Evolutionary conservation across 2,888 invertebrate species (phyloP), one percentile per base, ranked within the genome.

Genomic region (Oegoconia quadripuncta): DNA sequence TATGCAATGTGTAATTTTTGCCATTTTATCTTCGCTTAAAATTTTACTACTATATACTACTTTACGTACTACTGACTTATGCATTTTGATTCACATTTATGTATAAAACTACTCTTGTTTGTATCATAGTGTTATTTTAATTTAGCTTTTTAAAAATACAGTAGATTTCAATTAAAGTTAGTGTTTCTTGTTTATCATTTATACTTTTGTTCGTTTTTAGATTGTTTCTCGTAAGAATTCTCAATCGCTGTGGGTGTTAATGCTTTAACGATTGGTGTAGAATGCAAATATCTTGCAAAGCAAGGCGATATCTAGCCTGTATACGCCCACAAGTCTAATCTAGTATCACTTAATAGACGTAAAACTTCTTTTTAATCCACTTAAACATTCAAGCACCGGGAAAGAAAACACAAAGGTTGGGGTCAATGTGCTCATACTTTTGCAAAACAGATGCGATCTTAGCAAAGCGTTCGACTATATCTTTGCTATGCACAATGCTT

Each of bases 281-380:
- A 64, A 76, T 74, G 74, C 72, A 68, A 74, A 74, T 75, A 56
- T 59, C 41, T 56, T 41, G 55, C 59, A 60, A 63, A 52, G 55
- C 52, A 49, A 46, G 51, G 54, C 43, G 43, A 55, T 60, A 56
- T 59, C 35, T 48, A 42, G 48, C 44, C 44, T 46, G 49, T 53
- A 47, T 32, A 46, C 64, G 48, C 77, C 76, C 64, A 77, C 76
- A 22, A 30, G 40, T 48, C 53, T 60, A 51, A 47, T 56, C 50
- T 46, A 36, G 46, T 64, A 67, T 66, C 61, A 54, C 34, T 48
- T 64, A 66, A 57, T 60, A 61, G 50, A 44, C 38, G 37, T 50
- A 39, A 46, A 50, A 51, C 40, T 57, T 55, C 48, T 58, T 62
- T 61, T 64, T 59, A 37, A 55, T 59, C 25, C 56, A 44, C 47